Base-by-base conservation (phyloP, 2,113 vertebrate species). In the Antigone vipio region DNA sequence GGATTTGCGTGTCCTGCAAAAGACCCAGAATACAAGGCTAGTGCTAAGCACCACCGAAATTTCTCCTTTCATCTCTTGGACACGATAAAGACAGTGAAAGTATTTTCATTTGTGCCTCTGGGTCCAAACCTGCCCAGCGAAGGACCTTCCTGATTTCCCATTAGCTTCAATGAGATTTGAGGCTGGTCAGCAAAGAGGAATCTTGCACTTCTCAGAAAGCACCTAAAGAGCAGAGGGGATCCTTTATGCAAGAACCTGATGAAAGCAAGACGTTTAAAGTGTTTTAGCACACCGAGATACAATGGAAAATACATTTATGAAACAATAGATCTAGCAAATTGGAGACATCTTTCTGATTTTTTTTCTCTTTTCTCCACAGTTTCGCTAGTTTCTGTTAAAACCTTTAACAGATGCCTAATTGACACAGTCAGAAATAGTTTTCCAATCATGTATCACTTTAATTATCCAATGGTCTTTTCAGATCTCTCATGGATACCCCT, bases 31-130 rank as follows among this genome's bases (percentile, higher is more conserved):
- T 80, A 85, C 18, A 90, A 68, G 62, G 14, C 45, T 67, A 88
- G 42, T 52, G 75, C 47, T 96, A 88, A 96, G 90, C 4, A 0
- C 78, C 85, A 78, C 56, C 19, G 19, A 88, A 92, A 88, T 50
- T 69, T 94, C 88, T 88, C 26, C 72, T 97, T 97, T 97, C 96
- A 97, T 96, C 95, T 96, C 92, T 66, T 80, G 88, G 63, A 94
- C 85, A 90, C 8, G 5, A 96, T 95, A 95, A 96, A 95, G 72
- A 95, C 79, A 68, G 83, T 74, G 79, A 84, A 95, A 84, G 58
- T 93, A 88, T 96, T 96, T 96, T 96, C 92, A 86, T 96, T 93
- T 94, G 67, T 90, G 60, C 88, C 89, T 95, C 68, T 89, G 95
- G 83, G 76, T 71, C 75, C 79, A 93, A 93, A 63, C 6, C 50